These are phyloP conservation scores for Tadarida brasiliensis DNA, from an alignment of 2,797 vertebrate species.

Conservation along the genomic window DNA sequence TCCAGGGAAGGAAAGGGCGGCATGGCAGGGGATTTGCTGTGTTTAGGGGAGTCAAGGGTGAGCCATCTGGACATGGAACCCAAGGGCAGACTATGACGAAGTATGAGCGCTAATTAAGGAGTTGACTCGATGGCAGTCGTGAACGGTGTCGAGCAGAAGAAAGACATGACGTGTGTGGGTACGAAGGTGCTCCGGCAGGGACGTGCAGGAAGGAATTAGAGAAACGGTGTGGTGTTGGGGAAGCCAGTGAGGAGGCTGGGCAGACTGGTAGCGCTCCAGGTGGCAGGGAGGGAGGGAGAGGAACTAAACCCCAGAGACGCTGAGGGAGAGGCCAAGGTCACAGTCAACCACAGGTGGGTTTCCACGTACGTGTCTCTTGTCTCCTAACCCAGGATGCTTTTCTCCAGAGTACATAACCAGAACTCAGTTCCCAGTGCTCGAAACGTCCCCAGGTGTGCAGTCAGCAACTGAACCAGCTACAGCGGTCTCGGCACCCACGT, in stretches of 20 bases:
- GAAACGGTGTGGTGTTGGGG: neutral
- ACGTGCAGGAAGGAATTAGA: neutral
- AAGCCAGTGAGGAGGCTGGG: neutral
- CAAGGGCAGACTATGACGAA: neutral
- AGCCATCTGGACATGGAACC: neutral
- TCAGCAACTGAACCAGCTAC: neutral
- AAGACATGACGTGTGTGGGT: neutral
- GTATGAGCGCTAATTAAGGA: neutral
- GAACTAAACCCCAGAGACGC: neutral
- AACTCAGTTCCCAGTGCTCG: neutral
- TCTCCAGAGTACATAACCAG: neutral
- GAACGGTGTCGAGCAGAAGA: neutral
- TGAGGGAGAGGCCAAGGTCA: neutral
- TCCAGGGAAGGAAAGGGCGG: neutral
- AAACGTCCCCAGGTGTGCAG: neutral
- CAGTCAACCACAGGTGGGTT: neutral
- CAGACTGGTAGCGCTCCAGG: neutral
- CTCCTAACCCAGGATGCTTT: neutral
- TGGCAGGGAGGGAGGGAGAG: neutral
- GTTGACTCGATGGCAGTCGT: neutral
- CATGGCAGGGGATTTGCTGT: neutral
- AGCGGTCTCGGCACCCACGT: neutral
- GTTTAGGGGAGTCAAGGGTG: neutral
- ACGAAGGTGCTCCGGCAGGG: neutral
- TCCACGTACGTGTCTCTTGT: neutral